Percentiles rank a stretch among this genome's conserved stretches.
Evolutionary conservation across 2,113 vertebrate species (phyloP).

Genomic region (Saccopteryx leptura): DNA sequence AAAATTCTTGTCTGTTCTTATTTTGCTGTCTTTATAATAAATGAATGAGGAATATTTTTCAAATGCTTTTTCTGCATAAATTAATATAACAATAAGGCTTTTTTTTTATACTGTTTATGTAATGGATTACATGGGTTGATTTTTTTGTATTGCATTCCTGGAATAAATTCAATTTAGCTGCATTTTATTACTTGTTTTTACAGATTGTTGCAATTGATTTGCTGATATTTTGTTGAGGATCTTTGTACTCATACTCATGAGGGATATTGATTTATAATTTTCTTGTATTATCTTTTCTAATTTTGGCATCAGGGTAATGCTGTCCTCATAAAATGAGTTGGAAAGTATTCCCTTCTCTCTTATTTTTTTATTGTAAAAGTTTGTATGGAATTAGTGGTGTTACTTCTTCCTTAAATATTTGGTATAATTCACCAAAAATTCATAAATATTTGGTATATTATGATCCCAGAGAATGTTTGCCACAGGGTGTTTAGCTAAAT

Average conservation of each 20-base stretch:
- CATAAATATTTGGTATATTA: not conserved
- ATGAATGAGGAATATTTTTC: not conserved
- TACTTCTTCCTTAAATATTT: not conserved
- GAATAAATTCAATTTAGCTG: not conserved
- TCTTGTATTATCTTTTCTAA: not conserved
- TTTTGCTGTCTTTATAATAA: not conserved
- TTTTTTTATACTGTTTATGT: not conserved
- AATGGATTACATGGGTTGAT: not conserved
- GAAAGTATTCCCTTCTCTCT: not conserved
- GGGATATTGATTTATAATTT: not conserved
- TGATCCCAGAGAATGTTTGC: not conserved
- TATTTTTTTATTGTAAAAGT: not conserved
- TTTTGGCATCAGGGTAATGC: slow-evolving; percentile 11
- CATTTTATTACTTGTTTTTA: not conserved
- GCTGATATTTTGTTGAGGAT: not conserved
- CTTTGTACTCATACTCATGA: not conserved
- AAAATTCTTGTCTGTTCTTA: not conserved
- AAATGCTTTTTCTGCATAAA: not conserved
- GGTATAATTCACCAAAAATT: not conserved
- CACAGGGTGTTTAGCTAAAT: not conserved
- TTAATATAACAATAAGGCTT: not conserved
- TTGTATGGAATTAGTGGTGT: not conserved
- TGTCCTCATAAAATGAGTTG: not conserved
- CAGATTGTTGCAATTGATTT: not conserved
- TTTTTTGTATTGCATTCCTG: not conserved